Base-by-base conservation (phyloP, 2,797 vertebrate genomes). In the Phoxinus dragarum region DNA sequence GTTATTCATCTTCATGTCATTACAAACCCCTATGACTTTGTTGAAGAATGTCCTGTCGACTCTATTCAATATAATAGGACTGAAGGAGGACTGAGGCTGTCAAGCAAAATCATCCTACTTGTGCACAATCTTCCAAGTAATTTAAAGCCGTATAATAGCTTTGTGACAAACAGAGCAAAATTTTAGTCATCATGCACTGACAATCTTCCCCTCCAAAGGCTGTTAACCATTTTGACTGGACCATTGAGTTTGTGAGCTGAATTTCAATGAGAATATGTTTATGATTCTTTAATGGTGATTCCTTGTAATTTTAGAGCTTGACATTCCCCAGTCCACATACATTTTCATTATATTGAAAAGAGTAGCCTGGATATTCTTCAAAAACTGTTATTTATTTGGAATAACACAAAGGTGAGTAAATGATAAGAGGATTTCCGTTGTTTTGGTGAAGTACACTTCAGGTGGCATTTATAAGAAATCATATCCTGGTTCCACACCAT, bases 1-100 rank as follows among this genome's bases (percentile, higher is more conserved):
- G 61, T 80, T 80, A 80, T 80, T 66, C 8, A 80, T 80, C 77
- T 31, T 80, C 19, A 66, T 68, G 42, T 34, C 64, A 47, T 52
- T 49, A 52, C 42, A 49, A 49, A 49, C 27, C 14, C 6, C 1
- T 76, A 56, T 14, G 2, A 56, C 34, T 56, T 56, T 56, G 52
- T 21, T 80, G 40, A 80, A 79, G 17, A 79, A 79, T 47, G 59
- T 47, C 38, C 59, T 79, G 77, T 66, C 38, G 10, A 44, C 59
- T 64, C 40, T 14, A 44, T 66, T 79, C n/a, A 66, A 61, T 64
- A 47, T 44, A 47, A 79, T 47, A 3, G n/a, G 40, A 21, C 40
- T 44, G 38, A 79, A 31, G 54, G n/a, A 17, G 23, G 54, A 34
- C 40, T 31, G n/a, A 49, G 78, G 78, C 61, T 80, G 27, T 49